Conservation (phyloP, 2,113 vertebrate species). For the Saguinus imperator region DNA sequence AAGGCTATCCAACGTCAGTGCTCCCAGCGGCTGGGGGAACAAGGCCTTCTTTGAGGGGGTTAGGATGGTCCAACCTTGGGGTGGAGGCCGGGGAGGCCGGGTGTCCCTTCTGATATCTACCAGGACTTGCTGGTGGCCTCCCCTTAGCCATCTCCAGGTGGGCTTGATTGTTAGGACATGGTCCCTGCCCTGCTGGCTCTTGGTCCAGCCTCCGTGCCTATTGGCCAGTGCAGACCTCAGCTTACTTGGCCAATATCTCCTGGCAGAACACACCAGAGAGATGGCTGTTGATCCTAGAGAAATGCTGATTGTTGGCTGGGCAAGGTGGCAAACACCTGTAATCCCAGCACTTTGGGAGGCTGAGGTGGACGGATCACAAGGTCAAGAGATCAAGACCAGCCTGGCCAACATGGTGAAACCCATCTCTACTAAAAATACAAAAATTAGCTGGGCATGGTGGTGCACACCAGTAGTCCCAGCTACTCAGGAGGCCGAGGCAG, state of each 20-base stretch:
- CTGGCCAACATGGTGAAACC: too few relatives aligned
- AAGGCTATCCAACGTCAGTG: accelerated
- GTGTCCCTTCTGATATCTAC: background rate
- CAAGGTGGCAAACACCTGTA: too few relatives aligned
- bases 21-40: background rate
- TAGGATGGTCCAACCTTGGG: background rate
- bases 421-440: too few relatives aligned
- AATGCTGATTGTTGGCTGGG: background rate
- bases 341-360: too few relatives aligned
- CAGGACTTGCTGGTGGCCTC: background rate
- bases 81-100: background rate
- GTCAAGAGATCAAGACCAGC: too few relatives aligned
- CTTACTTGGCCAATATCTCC: background rate
- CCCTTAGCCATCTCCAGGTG: background rate
- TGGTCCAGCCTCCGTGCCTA: background rate
- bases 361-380: too few relatives aligned
- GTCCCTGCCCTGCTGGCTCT: background rate
- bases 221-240: background rate
- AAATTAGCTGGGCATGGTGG: too few relatives aligned
- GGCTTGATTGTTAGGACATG: background rate
- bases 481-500: too few relatives aligned
- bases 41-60: background rate
- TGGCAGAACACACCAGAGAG: background rate
- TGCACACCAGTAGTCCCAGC: too few relatives aligned
- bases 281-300: background rate